Percentiles rank a stretch among this genome's conserved stretches.
These are phyloP conservation scores for Phocoena phocoena DNA, from an alignment of 2,113 vertebrate species.

Conservation along the genomic window DNA sequence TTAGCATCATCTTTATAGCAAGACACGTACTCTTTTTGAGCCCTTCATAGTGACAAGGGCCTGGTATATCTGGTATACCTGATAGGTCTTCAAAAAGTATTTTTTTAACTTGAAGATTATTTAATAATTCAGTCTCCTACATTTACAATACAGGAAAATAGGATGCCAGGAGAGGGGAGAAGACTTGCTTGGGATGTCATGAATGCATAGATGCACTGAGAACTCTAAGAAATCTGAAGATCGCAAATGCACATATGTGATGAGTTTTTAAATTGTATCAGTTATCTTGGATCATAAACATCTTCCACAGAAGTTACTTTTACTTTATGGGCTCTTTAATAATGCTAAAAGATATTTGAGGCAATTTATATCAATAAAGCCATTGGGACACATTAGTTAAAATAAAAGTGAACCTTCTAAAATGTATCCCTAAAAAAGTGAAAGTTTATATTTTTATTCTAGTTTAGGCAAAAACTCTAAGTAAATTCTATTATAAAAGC, in stretches of 20 bases:
- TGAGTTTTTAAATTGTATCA: not conserved
- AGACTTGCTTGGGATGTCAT: not conserved
- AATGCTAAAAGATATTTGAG: not conserved
- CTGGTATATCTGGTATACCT: not conserved
- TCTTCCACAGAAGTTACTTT: not conserved
- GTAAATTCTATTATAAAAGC: not conserved
- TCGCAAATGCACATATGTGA: not conserved
- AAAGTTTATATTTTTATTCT: slow-evolving; percentile 18
- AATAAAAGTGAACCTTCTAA: slow-evolving; percentile 18
- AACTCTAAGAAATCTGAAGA: not conserved
- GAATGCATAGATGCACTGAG: not conserved
- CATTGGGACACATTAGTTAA: not conserved
- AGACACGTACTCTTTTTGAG: not conserved
- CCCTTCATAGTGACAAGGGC: not conserved
- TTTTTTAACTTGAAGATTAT: not conserved
- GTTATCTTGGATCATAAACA: not conserved
- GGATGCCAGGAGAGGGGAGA: not conserved
- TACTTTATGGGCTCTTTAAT: not conserved
- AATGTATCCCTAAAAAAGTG: not conserved
- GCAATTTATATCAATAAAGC: not conserved
- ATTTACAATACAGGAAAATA: not conserved
- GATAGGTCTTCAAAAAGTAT: not conserved
- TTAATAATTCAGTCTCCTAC: not conserved
- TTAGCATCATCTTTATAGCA: fast-evolving
- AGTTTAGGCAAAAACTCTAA: not conserved